Percentiles rank a stretch among this genome's conserved stretches.
phyloP scores from a whole-genome alignment of 1,140 invertebrate species.

The Drosophila insularis region DNA sequence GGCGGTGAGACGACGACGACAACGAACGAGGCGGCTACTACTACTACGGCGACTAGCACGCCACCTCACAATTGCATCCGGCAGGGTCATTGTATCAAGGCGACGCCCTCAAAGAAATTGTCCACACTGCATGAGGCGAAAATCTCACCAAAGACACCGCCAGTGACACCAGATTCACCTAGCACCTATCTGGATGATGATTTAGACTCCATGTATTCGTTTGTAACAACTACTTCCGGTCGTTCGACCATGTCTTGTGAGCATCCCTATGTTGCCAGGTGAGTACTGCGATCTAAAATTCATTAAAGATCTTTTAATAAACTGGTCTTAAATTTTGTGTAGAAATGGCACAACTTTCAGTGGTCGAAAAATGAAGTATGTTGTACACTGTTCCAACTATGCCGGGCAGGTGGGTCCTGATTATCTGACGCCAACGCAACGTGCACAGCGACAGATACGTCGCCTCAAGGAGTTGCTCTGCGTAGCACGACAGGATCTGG shows the following conservation, averaged over 20 bases:
- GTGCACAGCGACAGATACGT: conserved; percentile 90
- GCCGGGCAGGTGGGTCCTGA: conserved; percentile 88
- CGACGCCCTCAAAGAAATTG: conserved; percentile 33
- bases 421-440: conserved; percentile 93
- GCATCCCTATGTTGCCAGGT: conserved; percentile 88
- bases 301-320: too few relatives aligned
- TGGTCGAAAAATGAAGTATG: conserved; percentile 88
- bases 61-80: conserved; percentile 43
- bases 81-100: conserved; percentile 45
- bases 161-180: conserved; percentile 85
- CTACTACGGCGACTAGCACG: conserved; percentile 25
- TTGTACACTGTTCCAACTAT: conserved; percentile 91
- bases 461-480: conserved; percentile 88
- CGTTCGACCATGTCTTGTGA: conserved; percentile 85
- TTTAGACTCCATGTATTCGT: conserved; percentile 89
- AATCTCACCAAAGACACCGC: conserved; percentile 84
- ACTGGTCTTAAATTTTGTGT: not conserved
- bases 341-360: conserved; percentile 91
- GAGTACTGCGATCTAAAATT: conserved; percentile 4
- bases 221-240: conserved; percentile 88
- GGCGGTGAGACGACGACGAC: conserved; percentile 39
- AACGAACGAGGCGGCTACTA: conserved; percentile 39
- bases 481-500: conserved; percentile 89
- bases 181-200: conserved; percentile 86
- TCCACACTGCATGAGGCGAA: conserved; percentile 68